Percentiles rank a stretch among this genome's conserved stretches.
Conservation (phyloP, 1,140 invertebrate species). For the Palaemon carinicauda region DNA sequence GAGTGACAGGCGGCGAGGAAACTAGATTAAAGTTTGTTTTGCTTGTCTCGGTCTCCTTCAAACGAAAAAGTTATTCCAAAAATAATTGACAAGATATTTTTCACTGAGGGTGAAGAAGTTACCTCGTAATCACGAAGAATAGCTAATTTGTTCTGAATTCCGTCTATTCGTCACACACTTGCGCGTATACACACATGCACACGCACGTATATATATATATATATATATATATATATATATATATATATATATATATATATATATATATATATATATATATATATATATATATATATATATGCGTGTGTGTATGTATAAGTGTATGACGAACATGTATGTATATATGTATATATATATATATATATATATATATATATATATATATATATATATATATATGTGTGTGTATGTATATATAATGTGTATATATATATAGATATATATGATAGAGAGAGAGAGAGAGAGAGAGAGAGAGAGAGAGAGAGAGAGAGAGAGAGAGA, state of each 20-base stretch:
- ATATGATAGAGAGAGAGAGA: not conserved
- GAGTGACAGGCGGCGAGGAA: too few species aligned
- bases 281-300: not conserved
- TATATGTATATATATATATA: not conserved
- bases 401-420: constrained; percentile 7
- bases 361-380: not conserved
- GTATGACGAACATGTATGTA: too few species aligned
- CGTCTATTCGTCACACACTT: not conserved
- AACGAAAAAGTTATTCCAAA: too few species aligned
- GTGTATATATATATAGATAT: too few species aligned
- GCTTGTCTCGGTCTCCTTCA: too few species aligned
- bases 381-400: not conserved
- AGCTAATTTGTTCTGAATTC: not conserved
- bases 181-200: not conserved
- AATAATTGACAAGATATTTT: too few species aligned
- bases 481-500: too few species aligned
- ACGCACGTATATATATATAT: not conserved
- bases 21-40: too few species aligned
- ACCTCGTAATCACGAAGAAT: too few species aligned
- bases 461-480: too few species aligned
- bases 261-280: not conserved
- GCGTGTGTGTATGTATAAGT: not conserved
- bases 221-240: not conserved
- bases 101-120: too few species aligned
- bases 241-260: not conserved